Percentiles rank a stretch among this genome's conserved stretches.
phyloP scores from a whole-genome alignment of 2,797 vertebrate genomes.

The Dipus sagitta region DNA sequence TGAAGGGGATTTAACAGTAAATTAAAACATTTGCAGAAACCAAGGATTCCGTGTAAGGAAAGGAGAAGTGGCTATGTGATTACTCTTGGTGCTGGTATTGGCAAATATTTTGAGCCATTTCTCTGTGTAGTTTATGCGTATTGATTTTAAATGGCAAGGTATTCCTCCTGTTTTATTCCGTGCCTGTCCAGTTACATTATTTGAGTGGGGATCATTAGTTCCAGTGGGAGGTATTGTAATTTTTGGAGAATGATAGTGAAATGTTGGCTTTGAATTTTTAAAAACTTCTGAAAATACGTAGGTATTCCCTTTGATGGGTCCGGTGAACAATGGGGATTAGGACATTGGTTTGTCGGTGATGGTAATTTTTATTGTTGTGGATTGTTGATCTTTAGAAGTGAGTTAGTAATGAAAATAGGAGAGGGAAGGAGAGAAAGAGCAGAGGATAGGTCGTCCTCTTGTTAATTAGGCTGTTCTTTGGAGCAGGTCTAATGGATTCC shows the following conservation, averaged over 20 bases:
- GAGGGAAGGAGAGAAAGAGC: not conserved
- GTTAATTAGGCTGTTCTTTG: conserved; percentile 56
- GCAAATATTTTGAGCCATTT: conserved; percentile 55
- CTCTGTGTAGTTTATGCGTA: conserved; percentile 54
- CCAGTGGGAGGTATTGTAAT: not conserved
- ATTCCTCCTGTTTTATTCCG: not conserved
- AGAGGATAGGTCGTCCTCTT: not conserved
- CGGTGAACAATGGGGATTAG: conserved; percentile 62
- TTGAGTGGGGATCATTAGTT: conserved; percentile 27
- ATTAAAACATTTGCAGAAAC: conserved; percentile 28
- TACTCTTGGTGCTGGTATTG: conserved; percentile 49
- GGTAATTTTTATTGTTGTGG: conserved; percentile 65
- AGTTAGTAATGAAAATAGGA: conserved; percentile 39
- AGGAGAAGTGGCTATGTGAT: conserved; percentile 47
- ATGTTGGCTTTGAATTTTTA: conserved; percentile 36
- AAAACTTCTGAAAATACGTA: conserved; percentile 51
- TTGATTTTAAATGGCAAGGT: conserved; percentile 63
- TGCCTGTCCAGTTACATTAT: not conserved
- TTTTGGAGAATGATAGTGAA: conserved; percentile 22
- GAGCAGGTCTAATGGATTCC: not conserved
- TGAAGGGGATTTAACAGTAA: conserved; percentile 60
- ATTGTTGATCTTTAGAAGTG: conserved; percentile 47
- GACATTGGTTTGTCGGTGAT: conserved; percentile 52
- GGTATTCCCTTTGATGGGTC: conserved; percentile 39
- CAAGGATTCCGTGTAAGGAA: conserved; percentile 33